These are phyloP conservation scores for Percopsis omiscomaycus DNA, from an alignment of 2,797 vertebrate genomes.

Conservation along the genomic window DNA sequence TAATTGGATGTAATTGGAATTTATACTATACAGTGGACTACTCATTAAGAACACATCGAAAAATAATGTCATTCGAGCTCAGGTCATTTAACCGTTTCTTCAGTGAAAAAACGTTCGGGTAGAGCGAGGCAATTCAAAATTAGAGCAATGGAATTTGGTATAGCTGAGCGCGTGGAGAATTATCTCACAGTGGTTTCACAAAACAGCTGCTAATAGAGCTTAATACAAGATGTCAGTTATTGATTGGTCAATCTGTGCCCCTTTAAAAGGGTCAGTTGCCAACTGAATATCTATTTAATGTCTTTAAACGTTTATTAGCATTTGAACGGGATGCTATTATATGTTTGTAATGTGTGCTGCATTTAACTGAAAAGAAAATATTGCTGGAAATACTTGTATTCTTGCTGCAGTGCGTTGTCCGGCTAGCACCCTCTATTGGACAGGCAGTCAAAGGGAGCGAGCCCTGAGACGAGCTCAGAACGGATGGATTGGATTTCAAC, in stretches of 20 bases:
- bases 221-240: constrained; percentile 40
- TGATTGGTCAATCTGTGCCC: constrained; percentile 25
- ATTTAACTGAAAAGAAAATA: constrained; percentile 18
- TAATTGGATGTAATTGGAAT: constrained; percentile 99
- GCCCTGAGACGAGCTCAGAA: constrained; percentile 69
- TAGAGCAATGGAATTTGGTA: constrained; percentile 13
- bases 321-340: not conserved
- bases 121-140: constrained; percentile 8
- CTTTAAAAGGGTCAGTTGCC: constrained; percentile 3
- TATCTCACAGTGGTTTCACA: constrained; percentile 15
- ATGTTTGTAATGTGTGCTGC: not conserved
- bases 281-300: constrained; percentile 19
- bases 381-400: constrained; percentile 8
- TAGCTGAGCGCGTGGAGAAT: constrained; percentile 16
- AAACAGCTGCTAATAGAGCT: not conserved
- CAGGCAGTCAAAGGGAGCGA: constrained; percentile 66
- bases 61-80: constrained; percentile 80
- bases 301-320: constrained; percentile 8
- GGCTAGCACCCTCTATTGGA: constrained; percentile 82
- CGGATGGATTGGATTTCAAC: constrained; percentile 60
- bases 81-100: constrained; percentile 82
- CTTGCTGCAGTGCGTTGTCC: constrained; percentile 31
- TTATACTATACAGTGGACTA: constrained; percentile 89
- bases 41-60: constrained; percentile 85
- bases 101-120: constrained; percentile 41